Evolutionary conservation across 2,797 vertebrate genomes (phyloP).

Genomic region (Muscicapa striata): DNA sequence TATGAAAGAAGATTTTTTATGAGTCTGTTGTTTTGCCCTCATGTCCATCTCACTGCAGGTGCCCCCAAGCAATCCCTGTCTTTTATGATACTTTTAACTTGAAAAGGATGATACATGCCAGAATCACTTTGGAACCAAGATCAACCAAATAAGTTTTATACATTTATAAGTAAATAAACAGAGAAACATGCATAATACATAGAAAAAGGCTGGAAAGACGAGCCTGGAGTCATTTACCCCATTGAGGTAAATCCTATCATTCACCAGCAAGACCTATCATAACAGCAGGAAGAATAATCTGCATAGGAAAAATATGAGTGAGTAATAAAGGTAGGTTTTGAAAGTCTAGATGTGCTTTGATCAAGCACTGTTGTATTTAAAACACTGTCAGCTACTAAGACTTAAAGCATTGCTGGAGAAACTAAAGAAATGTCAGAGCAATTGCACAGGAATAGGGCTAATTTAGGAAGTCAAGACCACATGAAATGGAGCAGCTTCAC

Average conservation of each 20-base stretch:
- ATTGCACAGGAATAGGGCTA: background rate
- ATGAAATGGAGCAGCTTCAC: background rate
- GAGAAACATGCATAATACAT: background rate
- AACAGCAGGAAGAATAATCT: background rate
- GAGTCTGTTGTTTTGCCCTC: background rate
- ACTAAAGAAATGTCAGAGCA: background rate
- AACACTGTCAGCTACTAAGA: background rate
- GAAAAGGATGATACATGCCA: background rate
- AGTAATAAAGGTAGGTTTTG: background rate
- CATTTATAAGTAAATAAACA: background rate
- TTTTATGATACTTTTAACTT: background rate
- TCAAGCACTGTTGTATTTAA: background rate
- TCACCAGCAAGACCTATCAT: background rate
- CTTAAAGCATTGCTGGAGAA: background rate
- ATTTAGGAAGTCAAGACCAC: background rate
- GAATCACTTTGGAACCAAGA: background rate
- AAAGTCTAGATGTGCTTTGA: background rate
- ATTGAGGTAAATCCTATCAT: background rate
- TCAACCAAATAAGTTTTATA: background rate
- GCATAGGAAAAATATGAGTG: background rate
- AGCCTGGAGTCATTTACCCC: background rate
- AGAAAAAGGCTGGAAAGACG: background rate
- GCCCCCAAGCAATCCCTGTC: background rate
- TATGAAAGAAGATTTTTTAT: background rate
- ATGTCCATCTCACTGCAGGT: background rate